Percentiles rank a stretch among this genome's conserved stretches.
Evolutionary conservation across 2,797 vertebrate genomes (phyloP).

Genomic region (Hybognathus amarus): DNA sequence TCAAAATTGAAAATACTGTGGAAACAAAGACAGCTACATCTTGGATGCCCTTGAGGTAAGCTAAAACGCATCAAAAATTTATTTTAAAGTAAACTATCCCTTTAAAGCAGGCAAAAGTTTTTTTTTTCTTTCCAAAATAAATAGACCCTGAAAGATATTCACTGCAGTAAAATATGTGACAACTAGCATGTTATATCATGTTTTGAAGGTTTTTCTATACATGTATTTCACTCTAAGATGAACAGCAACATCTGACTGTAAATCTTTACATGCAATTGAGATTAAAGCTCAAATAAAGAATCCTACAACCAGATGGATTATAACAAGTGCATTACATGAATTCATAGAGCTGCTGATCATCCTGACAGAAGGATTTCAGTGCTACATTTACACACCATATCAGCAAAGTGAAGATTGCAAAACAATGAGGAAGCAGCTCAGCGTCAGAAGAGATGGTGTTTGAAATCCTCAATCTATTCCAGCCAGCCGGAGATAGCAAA

Average conservation of each 20-base stretch:
- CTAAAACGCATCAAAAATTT: too few species aligned
- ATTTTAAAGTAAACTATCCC: too few species aligned
- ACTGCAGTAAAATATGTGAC: background rate
- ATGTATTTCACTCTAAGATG: background rate
- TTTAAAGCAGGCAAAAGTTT: background rate
- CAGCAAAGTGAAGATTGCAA: conserved; percentile 47
- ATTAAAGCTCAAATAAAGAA: background rate
- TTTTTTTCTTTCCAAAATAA: background rate
- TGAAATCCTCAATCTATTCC: conserved; percentile 48
- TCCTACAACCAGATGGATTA: too few species aligned
- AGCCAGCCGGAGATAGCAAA: conserved; percentile 41
- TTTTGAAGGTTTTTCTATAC: background rate
- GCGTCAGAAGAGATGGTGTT: conserved; percentile 64
- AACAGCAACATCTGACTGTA: background rate
- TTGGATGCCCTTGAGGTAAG: too few species aligned
- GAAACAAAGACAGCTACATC: too few species aligned
- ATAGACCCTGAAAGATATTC: background rate
- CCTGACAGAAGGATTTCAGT: background rate
- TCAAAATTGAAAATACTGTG: too few species aligned
- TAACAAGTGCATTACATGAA: background rate
- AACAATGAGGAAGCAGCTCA: conserved; percentile 53
- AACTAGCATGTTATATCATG: background rate
- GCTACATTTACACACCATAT: conserved; percentile 34
- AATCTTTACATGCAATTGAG: background rate
- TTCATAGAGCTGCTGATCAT: background rate